Evolutionary conservation across 2,113 vertebrate genomes (phyloP).

Genomic region (Lepisosteus oculatus): DNA sequence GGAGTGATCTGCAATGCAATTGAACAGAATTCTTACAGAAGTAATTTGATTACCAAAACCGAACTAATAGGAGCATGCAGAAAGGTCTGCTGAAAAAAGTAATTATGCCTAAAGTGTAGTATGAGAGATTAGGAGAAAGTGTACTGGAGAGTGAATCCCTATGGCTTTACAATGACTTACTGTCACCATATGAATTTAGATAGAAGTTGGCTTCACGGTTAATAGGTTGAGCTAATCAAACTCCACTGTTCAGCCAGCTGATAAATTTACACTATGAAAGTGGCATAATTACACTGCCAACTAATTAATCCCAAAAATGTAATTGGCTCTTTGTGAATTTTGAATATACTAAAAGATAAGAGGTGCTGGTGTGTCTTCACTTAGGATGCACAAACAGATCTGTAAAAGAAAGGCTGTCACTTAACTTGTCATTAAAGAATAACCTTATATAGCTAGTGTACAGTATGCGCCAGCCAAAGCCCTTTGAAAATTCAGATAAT

Average conservation of each 20-base stretch:
- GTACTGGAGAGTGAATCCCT: slow-evolving; percentile 3
- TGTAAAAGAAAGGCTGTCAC: neutral
- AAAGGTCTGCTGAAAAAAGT: slow-evolving; percentile 17
- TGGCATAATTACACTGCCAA: slow-evolving; percentile 16
- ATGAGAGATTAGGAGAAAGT: slow-evolving; percentile 22
- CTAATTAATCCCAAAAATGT: slow-evolving; percentile 22
- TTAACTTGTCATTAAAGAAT: neutral
- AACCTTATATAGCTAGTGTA: neutral
- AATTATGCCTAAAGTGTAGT: slow-evolving; percentile 31
- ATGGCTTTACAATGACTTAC: neutral
- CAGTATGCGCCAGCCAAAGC: neutral
- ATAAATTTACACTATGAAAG: slow-evolving; percentile 17
- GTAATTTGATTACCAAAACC: slow-evolving; percentile 2
- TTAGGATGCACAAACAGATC: too few species aligned
- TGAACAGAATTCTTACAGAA: neutral
- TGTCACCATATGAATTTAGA: slow-evolving; percentile 1
- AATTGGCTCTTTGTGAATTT: slow-evolving; percentile 11
- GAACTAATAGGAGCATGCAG: slow-evolving; percentile 18
- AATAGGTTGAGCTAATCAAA: slow-evolving; percentile 6
- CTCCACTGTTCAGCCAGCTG: slow-evolving; percentile 8
- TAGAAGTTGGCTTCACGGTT: slow-evolving; percentile 3
- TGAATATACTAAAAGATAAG: slow-evolving; percentile 14
- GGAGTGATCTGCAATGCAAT: slow-evolving; percentile 2
- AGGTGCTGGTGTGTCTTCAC: slow-evolving; percentile 1
- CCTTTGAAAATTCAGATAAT: neutral